These are phyloP conservation scores for Pangasius sanitwongsei DNA, from an alignment of 2,797 vertebrate genomes.

Conservation along the genomic window DNA sequence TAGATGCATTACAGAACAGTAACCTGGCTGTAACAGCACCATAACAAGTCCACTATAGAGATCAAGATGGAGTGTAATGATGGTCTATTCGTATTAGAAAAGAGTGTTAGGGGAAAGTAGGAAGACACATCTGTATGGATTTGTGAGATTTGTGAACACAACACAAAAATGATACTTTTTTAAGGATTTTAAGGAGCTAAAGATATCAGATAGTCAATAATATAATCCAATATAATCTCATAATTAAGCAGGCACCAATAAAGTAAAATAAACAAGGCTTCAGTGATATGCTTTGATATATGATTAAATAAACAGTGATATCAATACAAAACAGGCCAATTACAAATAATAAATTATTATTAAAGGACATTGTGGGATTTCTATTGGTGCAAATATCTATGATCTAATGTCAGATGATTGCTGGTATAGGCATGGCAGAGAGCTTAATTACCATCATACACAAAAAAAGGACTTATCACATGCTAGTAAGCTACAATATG, in stretches of 20 bases:
- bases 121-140: background rate
- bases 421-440: background rate
- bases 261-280: background rate
- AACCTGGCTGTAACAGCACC: background rate
- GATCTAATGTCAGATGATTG: background rate
- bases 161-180: background rate
- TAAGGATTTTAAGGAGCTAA: background rate
- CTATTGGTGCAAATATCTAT: background rate
- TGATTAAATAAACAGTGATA: background rate
- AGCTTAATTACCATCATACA: background rate
- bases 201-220: background rate
- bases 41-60: background rate
- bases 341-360: background rate
- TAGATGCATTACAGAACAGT: conserved; percentile 37
- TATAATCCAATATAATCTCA: background rate
- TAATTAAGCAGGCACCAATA: background rate
- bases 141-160: background rate
- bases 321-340: background rate
- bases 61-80: conserved; percentile 12
- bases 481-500: background rate
- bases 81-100: background rate
- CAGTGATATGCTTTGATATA: background rate
- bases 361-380: background rate
- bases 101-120: background rate
- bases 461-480: background rate